Conservation (phyloP, 1,140 invertebrate genomes). For the Musca vetustissima region DNA sequence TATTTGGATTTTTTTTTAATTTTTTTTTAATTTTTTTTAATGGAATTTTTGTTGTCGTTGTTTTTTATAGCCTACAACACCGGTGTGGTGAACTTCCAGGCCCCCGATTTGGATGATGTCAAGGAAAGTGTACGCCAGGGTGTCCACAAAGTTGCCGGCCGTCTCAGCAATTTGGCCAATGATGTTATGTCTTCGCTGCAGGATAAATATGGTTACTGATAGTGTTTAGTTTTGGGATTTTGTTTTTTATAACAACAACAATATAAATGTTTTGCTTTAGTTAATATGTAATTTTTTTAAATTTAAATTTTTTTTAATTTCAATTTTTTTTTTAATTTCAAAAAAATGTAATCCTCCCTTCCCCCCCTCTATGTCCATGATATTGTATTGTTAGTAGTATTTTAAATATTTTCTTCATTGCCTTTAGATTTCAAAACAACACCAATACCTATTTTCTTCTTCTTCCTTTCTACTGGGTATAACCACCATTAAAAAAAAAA, state of each 20-base stretch:
- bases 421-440: no score
- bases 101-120: constrained; percentile 84
- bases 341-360: no score
- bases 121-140: constrained; percentile 95
- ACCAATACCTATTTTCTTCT: no score
- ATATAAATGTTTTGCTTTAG: constrained; percentile 2
- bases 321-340: not conserved
- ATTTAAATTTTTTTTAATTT: not conserved
- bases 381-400: no score
- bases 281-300: not conserved
- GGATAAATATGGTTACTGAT: constrained; percentile 67
- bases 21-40: not conserved
- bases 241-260: not conserved
- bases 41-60: not conserved
- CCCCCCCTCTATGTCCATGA: no score
- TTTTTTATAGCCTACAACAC: constrained; percentile 38
- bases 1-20: not conserved
- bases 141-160: constrained; percentile 94
- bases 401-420: not conserved
- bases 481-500: no score
- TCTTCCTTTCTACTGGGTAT: no score
- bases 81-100: constrained; percentile 44
- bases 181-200: constrained; percentile 92
- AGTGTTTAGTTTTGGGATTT: constrained; percentile 26
- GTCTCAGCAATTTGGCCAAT: constrained; percentile 89